Conservation (phyloP, 1,140 invertebrate species). For the Scaptomyza hsui region DNA sequence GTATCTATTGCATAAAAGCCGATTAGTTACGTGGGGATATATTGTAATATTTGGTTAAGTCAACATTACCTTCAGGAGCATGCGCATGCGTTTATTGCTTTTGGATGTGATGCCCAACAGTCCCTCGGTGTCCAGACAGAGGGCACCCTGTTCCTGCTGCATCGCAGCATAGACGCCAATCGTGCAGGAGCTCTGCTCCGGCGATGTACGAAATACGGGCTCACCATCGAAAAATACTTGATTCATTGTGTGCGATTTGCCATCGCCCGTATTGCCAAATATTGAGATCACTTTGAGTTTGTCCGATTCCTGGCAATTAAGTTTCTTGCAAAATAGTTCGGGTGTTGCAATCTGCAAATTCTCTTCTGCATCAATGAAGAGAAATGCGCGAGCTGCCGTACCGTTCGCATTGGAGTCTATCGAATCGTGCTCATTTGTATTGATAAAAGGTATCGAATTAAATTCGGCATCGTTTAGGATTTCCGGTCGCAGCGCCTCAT, state of each 20-base stretch:
- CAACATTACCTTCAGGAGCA: slow-evolving; percentile 89
- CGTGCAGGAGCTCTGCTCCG: slow-evolving; percentile 90
- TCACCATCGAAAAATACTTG: slow-evolving; percentile 91
- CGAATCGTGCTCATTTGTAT: slow-evolving; percentile 38
- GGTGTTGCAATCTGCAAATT: slow-evolving; percentile 85
- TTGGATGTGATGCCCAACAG: slow-evolving; percentile 86
- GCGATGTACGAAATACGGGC: slow-evolving; percentile 90
- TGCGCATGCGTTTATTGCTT: slow-evolving; percentile 89
- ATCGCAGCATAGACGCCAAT: slow-evolving; percentile 92
- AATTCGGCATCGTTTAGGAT: slow-evolving; percentile 57
- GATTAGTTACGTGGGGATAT: not conserved
- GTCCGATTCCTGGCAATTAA: slow-evolving; percentile 84
- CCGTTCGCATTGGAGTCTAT: slow-evolving; percentile 36
- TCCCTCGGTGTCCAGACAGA: slow-evolving; percentile 93
- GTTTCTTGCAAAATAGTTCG: slow-evolving; percentile 85
- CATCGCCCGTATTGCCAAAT: slow-evolving; percentile 94
- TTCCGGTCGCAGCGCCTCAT: slow-evolving; percentile 57
- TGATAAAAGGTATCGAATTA: slow-evolving; percentile 63
- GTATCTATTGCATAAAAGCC: slow-evolving; percentile 82
- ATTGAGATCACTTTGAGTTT: slow-evolving; percentile 94
- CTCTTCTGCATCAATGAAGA: slow-evolving; percentile 86
- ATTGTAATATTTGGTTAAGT: no score
- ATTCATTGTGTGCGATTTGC: slow-evolving; percentile 93
- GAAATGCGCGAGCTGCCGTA: slow-evolving; percentile 74
- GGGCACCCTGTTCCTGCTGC: slow-evolving; percentile 87